Percentiles rank a stretch among this genome's conserved stretches.
These are phyloP conservation scores for Digitonthophagus gazella DNA, from an alignment of 2,888 invertebrate genomes.

Conservation along the genomic window DNA sequence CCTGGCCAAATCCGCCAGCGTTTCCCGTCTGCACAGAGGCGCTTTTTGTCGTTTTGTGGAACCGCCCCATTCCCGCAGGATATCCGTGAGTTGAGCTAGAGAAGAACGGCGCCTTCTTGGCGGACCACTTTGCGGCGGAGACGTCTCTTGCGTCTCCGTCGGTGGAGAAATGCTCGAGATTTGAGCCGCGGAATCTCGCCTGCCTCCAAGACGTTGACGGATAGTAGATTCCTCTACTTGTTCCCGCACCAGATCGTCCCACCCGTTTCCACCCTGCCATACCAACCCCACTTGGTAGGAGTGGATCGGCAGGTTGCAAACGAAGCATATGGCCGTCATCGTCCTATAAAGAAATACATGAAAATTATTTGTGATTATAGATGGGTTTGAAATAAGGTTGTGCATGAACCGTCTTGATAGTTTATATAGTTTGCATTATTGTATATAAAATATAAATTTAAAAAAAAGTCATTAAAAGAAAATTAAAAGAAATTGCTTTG, in stretches of 20 bases:
- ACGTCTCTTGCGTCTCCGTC: conserved; percentile 67
- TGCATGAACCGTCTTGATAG: background rate
- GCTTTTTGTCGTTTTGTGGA: conserved; percentile 59
- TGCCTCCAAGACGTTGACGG: conserved; percentile 78
- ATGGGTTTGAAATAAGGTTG: background rate
- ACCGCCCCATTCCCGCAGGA: conserved; percentile 83
- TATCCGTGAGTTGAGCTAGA: conserved; percentile 84
- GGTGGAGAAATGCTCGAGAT: conserved; percentile 83
- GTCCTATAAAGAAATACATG: conserved; percentile 61
- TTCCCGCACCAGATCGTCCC: conserved; percentile 88
- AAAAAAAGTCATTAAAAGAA: too few species aligned
- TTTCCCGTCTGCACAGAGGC: conserved; percentile 80
- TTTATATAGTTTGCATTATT: background rate
- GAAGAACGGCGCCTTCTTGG: conserved; percentile 77
- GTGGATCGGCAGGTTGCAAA: conserved; percentile 92
- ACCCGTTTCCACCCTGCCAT: conserved; percentile 92
- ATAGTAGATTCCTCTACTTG: conserved; percentile 84
- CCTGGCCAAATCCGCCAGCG: conserved; percentile 82
- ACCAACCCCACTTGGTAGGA: conserved; percentile 92
- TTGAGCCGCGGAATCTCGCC: conserved; percentile 89
- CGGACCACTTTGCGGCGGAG: conserved; percentile 62
- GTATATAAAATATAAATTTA: too few species aligned
- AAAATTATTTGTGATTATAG: conserved; percentile 17
- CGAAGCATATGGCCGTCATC: conserved; percentile 93
- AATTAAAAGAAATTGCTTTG: too few species aligned